Evolutionary conservation across 2,113 vertebrate genomes (phyloP).

Genomic region (Ahaetulla prasina): DNA sequence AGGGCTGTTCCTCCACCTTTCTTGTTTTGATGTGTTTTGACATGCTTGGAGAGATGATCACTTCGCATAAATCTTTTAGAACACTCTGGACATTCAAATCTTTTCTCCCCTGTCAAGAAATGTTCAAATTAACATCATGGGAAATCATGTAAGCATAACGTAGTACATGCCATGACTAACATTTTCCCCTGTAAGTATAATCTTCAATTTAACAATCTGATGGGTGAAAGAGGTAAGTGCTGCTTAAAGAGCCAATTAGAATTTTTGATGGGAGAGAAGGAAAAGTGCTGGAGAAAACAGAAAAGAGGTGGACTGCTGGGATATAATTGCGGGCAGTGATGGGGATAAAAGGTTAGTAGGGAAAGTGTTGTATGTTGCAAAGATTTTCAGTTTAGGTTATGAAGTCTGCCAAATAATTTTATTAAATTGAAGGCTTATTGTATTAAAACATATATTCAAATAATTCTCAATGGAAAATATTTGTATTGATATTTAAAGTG

Average conservation of each 20-base stretch:
- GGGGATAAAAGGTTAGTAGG: not conserved
- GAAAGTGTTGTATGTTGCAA: not conserved
- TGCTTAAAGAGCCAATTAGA: not conserved
- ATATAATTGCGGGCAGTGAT: not conserved
- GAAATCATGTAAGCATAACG: not conserved
- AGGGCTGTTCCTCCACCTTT: slow-evolving; percentile 88
- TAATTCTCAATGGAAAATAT: not conserved
- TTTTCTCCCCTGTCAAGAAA: slow-evolving; percentile 88
- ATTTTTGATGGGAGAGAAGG: not conserved
- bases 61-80: slow-evolving; percentile 99
- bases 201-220: not conserved
- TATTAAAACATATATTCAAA: not conserved
- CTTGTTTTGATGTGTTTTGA: slow-evolving; percentile 99
- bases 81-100: slow-evolving; percentile 96
- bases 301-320: not conserved
- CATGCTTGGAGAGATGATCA: slow-evolving; percentile 98
- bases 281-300: not conserved
- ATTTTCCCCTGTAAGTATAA: not conserved
- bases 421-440: not conserved
- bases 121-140: not conserved
- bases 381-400: not conserved
- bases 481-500: not conserved
- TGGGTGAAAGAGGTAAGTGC: not conserved
- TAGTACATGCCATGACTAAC: not conserved
- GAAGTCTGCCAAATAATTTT: not conserved